Percentiles rank a stretch among this genome's conserved stretches.
These are phyloP conservation scores for Nematostella vectensis DNA, from an alignment of 92 coral and sea anemone genomes.

Conservation along the genomic window DNA sequence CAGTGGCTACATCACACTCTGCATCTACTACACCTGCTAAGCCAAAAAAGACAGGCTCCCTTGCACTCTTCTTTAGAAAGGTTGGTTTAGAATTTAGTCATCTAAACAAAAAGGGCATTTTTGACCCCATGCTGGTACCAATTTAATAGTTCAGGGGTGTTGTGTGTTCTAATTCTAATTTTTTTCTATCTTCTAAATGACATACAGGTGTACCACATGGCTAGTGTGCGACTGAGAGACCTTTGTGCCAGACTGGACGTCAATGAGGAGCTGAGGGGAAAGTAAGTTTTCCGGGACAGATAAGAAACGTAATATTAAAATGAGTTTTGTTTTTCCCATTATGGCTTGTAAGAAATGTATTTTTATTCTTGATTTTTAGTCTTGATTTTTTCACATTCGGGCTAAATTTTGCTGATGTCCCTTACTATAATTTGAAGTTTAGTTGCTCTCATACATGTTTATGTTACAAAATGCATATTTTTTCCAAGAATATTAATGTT, in stretches of 20 bases:
- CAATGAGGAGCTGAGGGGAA: conserved; percentile 83
- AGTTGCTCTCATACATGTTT: no score
- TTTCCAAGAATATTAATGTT: no score
- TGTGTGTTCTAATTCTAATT: no score
- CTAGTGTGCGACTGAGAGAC: conserved; percentile 88
- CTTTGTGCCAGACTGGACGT: conserved; percentile 78
- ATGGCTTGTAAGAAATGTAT: no score
- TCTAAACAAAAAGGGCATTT: neutral
- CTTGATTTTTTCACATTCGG: no score
- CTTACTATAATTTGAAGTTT: no score
- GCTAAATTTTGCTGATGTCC: no score
- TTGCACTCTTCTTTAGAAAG: conserved; percentile 94
- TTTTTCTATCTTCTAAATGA: neutral
- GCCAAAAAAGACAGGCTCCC: conserved; percentile 85
- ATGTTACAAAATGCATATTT: no score
- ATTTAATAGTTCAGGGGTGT: neutral
- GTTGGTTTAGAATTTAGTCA: conserved; percentile 21
- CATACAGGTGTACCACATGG: conserved; percentile 78
- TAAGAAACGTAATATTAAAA: no score
- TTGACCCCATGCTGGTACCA: neutral
- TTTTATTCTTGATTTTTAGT: no score
- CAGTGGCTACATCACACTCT: conserved; percentile 30
- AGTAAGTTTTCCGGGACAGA: conserved; percentile 41
- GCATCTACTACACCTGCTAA: conserved; percentile 44
- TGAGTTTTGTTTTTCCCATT: no score